Evolutionary conservation across 2,113 vertebrate species (phyloP).

Genomic region (Otus sunia): DNA sequence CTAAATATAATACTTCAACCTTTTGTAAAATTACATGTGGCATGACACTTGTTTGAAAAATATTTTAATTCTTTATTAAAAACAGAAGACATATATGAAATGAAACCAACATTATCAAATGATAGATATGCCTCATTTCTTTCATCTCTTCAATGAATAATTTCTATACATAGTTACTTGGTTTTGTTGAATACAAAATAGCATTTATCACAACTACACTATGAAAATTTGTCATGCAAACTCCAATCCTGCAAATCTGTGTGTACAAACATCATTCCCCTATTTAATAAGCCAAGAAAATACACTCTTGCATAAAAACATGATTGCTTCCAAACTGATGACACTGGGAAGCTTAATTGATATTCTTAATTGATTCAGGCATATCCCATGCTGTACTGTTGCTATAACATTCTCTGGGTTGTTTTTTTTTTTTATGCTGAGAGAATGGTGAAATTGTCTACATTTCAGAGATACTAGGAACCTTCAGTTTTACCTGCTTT

Average conservation of each 20-base stretch:
- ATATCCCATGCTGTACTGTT: neutral
- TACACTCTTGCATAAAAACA: neutral
- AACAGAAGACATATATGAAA: neutral
- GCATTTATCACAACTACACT: neutral
- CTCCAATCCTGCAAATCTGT: neutral
- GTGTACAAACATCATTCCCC: neutral
- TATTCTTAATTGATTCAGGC: neutral
- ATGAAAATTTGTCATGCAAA: neutral
- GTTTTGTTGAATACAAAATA: neutral
- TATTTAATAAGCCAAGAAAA: neutral
- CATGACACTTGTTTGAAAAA: rapidly evolving
- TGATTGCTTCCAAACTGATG: neutral
- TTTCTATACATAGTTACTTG: neutral
- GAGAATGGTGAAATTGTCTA: neutral
- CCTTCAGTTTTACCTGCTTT: neutral
- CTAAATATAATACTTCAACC: neutral
- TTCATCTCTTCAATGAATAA: neutral
- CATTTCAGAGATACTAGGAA: neutral
- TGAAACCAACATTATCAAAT: neutral
- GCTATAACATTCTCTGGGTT: neutral
- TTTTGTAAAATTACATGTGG: neutral
- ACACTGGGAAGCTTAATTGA: neutral
- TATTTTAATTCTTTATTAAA: neutral
- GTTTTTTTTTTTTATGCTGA: neutral
- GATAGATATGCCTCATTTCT: neutral